Percentiles rank a stretch among this genome's conserved stretches.
Conservation (phyloP, 2,888 invertebrate species). For the Meteorus cinctellus region DNA sequence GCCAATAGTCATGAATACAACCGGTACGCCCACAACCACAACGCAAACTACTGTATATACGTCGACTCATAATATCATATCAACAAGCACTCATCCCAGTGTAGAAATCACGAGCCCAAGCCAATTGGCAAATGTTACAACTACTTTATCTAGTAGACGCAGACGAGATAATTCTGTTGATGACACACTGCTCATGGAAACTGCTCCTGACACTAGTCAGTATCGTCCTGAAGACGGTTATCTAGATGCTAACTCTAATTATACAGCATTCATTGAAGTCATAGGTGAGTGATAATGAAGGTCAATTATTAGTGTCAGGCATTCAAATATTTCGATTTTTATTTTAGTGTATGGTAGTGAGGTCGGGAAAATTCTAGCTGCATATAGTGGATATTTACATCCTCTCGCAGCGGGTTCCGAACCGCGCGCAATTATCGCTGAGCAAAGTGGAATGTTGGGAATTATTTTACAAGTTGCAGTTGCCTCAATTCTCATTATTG, state of each 20-base stretch:
- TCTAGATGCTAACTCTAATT: conserved; percentile 85
- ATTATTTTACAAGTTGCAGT: conserved; percentile 82
- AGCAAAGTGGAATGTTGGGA: conserved; percentile 75
- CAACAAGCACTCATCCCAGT: conserved; percentile 46
- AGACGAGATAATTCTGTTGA: conserved; percentile 60
- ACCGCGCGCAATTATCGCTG: conserved; percentile 69
- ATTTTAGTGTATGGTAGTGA: conserved; percentile 74
- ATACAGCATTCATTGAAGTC: conserved; percentile 89
- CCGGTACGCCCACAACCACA: conserved; percentile 51
- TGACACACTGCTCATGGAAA: conserved; percentile 60
- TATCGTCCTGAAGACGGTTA: conserved; percentile 80
- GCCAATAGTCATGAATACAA: conserved; percentile 44
- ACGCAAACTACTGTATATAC: conserved; percentile 38
- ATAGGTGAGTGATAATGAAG: conserved; percentile 77
- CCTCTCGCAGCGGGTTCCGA: conserved; percentile 83
- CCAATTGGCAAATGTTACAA: conserved; percentile 45
- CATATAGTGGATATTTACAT: conserved; percentile 85
- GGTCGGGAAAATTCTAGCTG: conserved; percentile 75
- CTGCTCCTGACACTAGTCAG: conserved; percentile 57
- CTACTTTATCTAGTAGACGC: conserved; percentile 49
- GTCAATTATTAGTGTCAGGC: conserved; percentile 41
- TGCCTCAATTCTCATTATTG: conserved; percentile 78
- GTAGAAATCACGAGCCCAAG: conserved; percentile 31
- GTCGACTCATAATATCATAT: conserved; percentile 45
- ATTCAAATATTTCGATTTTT: conserved; percentile 10